Conservation (phyloP, 2,888 invertebrate species). For the Morinoia aosen region DNA sequence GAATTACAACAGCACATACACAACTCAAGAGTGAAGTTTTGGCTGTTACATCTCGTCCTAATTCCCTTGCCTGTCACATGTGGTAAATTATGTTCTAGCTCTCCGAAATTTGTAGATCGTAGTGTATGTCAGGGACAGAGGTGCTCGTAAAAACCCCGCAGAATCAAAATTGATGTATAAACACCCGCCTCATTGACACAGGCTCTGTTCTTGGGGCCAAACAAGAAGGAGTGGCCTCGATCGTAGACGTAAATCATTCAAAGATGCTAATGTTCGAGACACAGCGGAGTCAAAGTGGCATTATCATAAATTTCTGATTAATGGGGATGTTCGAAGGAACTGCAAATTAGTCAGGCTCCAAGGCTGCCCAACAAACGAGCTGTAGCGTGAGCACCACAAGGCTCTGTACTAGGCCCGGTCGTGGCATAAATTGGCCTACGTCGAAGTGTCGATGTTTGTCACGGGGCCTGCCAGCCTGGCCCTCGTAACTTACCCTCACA, state of each 20-base stretch:
- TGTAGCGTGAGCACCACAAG: neutral
- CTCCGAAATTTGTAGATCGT: neutral
- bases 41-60: neutral
- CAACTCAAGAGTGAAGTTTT: neutral
- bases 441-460: constrained; percentile 12
- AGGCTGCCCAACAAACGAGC: neutral
- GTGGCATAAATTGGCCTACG: neutral
- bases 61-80: neutral
- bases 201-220: neutral
- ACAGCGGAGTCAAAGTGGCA: neutral
- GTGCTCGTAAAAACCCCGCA: neutral
- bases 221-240: neutral
- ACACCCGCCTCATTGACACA: neutral
- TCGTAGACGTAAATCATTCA: neutral
- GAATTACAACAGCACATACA: neutral
- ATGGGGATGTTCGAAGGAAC: neutral
- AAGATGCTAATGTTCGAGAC: neutral
- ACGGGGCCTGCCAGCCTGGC: neutral
- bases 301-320: constrained; percentile 12
- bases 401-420: neutral
- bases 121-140: neutral
- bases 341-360: constrained; percentile 12
- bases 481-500: neutral
- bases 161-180: neutral
- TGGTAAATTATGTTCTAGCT: neutral